Conservation (phyloP, 2,797 vertebrate genomes). For the Platalea minor region DNA sequence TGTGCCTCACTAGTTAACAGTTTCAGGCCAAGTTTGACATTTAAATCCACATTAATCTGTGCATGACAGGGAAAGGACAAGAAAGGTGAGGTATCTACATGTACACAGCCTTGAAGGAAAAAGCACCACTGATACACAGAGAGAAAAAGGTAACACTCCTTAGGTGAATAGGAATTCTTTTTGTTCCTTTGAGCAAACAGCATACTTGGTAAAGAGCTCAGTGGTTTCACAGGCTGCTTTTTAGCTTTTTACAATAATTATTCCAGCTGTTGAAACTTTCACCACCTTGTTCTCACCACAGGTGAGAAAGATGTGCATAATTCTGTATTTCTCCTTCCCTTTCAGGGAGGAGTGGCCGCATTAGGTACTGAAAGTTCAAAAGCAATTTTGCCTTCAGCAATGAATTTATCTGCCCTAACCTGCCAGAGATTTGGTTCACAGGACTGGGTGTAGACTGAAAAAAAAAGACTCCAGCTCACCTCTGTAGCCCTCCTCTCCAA, state of each 20-base stretch:
- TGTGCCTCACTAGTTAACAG: not conserved
- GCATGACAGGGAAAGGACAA: not conserved
- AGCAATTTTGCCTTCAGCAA: not conserved
- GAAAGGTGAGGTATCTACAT: not conserved
- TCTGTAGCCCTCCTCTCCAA: not conserved
- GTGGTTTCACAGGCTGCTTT: too few relatives aligned
- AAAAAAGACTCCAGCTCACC: not conserved
- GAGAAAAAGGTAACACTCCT: not conserved
- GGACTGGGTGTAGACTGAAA: not conserved
- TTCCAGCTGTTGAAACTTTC: not conserved
- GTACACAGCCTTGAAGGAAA: not conserved
- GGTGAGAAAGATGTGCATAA: accelerated
- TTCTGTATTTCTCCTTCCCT: not conserved
- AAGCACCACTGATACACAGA: not conserved
- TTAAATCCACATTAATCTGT: not conserved
- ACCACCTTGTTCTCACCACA: not conserved
- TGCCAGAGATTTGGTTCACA: not conserved
- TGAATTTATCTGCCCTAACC: not conserved
- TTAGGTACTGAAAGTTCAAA: not conserved
- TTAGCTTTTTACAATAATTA: not conserved
- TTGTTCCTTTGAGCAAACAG: not conserved
- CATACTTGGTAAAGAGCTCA: not conserved
- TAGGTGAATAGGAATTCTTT: not conserved
- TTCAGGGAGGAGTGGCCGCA: not conserved
- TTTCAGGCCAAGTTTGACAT: not conserved